phyloP scores from a whole-genome alignment of 2,113 vertebrate genomes.

The Gasterosteus nipponicus region DNA sequence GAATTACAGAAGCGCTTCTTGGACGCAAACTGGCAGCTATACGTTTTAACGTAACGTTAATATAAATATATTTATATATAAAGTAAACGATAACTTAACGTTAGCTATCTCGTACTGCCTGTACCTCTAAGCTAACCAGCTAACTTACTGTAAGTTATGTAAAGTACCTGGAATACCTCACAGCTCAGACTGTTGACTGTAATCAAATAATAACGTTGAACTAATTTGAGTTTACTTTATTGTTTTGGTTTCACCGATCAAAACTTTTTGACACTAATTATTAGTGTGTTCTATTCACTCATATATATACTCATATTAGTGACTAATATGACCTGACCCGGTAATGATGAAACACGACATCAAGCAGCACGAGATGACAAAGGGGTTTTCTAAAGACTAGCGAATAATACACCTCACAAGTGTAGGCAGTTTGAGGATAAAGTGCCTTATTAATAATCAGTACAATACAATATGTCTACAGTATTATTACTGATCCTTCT shows the following conservation, averaged over 20 bases:
- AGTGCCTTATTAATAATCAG: neutral
- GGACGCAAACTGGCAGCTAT: neutral
- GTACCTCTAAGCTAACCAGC: neutral
- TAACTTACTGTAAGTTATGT: neutral
- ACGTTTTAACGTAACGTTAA: slow-evolving; percentile 1
- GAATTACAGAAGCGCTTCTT: neutral
- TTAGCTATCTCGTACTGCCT: neutral
- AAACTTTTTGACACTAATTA: neutral
- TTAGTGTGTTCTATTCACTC: no score
- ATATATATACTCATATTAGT: no score
- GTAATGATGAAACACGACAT: neutral
- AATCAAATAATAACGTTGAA: neutral
- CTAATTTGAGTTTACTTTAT: neutral
- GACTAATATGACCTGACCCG: no score
- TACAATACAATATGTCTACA: neutral
- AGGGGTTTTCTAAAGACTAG: neutral
- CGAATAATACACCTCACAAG: no score
- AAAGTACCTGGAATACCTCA: neutral
- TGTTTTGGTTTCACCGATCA: neutral
- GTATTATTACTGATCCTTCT: neutral
- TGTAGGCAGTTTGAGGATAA: neutral
- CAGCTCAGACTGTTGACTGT: neutral
- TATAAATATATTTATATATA: no score
- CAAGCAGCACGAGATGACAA: neutral
- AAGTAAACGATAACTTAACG: no score